A percentile compares a stretch with the other conserved stretches of the same genome.
These are phyloP conservation scores for Eonycteris spelaea DNA, from an alignment of 2,113 vertebrate species.

Conservation along the genomic window DNA sequence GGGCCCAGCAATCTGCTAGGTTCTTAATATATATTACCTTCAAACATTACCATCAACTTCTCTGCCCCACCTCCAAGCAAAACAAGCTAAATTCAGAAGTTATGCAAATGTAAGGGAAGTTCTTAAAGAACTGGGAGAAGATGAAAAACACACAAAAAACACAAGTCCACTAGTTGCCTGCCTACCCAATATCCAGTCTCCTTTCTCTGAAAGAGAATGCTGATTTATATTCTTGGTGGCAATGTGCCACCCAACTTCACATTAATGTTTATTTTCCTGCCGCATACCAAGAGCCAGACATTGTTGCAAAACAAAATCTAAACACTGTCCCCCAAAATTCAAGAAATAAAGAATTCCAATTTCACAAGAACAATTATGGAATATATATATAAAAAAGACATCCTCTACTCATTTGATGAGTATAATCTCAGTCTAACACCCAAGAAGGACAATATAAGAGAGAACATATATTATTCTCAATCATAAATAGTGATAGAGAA, in stretches of 20 bases:
- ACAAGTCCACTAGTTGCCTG: background rate
- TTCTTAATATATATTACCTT: background rate
- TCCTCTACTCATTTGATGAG: background rate
- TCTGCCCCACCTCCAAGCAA: fast-evolving
- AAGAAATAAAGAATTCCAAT: background rate
- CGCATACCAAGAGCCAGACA: background rate
- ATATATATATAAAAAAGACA: background rate
- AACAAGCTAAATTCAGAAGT: background rate
- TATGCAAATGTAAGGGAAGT: background rate
- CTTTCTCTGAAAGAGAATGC: background rate
- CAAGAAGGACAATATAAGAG: background rate
- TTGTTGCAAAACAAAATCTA: background rate
- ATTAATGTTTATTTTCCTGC: background rate
- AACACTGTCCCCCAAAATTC: background rate
- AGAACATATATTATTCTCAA: background rate
- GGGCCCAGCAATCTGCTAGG: background rate
- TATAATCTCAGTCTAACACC: background rate
- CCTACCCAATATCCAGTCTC: background rate
- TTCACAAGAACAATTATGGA: background rate
- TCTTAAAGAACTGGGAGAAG: background rate
- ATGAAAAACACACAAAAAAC: background rate
- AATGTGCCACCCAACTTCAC: background rate
- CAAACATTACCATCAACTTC: background rate
- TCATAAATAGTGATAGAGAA: background rate
- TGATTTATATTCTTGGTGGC: background rate